Evolutionary conservation across 1,140 invertebrate genomes (phyloP), one percentile per base, ranked within the genome.

Genomic region (Lepidurus arcticus): DNA sequence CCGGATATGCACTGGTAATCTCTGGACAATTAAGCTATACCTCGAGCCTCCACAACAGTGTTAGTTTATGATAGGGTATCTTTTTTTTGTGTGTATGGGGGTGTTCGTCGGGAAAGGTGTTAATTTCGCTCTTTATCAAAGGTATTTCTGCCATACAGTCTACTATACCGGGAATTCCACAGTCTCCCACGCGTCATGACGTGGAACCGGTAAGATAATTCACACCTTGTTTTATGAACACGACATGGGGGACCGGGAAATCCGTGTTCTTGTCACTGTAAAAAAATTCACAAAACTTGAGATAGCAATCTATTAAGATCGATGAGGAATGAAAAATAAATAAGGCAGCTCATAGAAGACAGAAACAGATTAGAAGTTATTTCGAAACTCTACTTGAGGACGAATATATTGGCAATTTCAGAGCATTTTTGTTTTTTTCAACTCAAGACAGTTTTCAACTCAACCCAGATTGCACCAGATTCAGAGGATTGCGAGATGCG

Each of bases 91-190:
- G 34, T 3, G 34, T 34, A 34, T 34, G 34, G 34, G 34, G 34
- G 34, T 34, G 34, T 34, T 34, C 34, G 34, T 34, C 34, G 34
- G 34, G 34, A 65, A 13, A 13, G 53, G 4, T 65, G 53, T 13
- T 65, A 11, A 65, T 65, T 65, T 65, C 53, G 53, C 53, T 65
- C 53, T 65, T 65, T 65, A 65, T 65, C 53, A 65, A 65, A 65
- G 3, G 53, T 21, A 65, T 65, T 21, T 65, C 34, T n/a, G n/a
- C 53, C 53, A 65, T 21, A 65, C 53, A 65, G 53, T 65, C 53
- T 65, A 65, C n/a, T 1, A 65, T 21, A 34, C 53, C 5, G 53
- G 53, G 21, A 65, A 13, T 65, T 65, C 21, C 53, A 65, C 53
- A n/a, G 53, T 65, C 53, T 65, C 53, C 53, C 53, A 65, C 53